These are phyloP conservation scores for Craterocephalus amniculus DNA, from an alignment of 2,797 vertebrate species.

Conservation along the genomic window DNA sequence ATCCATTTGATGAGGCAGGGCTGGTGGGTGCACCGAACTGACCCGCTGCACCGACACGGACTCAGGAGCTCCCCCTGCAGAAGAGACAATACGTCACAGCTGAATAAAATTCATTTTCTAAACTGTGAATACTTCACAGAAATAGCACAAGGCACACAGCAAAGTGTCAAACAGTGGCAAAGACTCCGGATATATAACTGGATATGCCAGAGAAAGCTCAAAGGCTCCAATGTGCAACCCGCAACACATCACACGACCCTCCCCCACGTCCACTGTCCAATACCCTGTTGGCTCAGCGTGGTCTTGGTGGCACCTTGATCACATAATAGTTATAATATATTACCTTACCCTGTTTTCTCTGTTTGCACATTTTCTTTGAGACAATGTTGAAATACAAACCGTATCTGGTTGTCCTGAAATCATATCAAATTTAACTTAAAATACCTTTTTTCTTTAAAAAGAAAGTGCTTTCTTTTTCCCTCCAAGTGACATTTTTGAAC, in stretches of 20 bases:
- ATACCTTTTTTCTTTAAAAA: background rate
- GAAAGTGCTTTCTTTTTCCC: background rate
- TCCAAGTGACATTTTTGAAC: conserved; percentile 23
- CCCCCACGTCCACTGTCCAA: background rate
- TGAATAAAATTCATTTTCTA: background rate
- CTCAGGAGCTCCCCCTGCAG: conserved; percentile 96
- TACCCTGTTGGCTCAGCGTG: background rate
- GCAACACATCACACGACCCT: background rate
- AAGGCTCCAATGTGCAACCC: background rate
- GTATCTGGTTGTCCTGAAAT: background rate
- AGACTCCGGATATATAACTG: background rate
- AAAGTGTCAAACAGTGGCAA: background rate
- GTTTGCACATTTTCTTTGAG: background rate
- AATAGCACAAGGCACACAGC: background rate
- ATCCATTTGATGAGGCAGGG: conserved; percentile 99
- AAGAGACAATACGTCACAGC: conserved; percentile 18
- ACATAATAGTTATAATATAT: background rate
- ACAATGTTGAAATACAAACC: conserved; percentile 1
- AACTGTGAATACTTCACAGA: background rate
- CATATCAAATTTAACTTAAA: conserved; percentile 1
- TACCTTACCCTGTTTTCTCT: background rate
- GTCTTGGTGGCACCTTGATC: background rate
- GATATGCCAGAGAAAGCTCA: conserved; percentile 1
- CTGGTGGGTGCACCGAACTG: conserved; percentile 94
- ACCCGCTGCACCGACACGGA: conserved; percentile 95